These are phyloP conservation scores for Dione juno DNA, from an alignment of 2,888 invertebrate genomes.

Conservation along the genomic window DNA sequence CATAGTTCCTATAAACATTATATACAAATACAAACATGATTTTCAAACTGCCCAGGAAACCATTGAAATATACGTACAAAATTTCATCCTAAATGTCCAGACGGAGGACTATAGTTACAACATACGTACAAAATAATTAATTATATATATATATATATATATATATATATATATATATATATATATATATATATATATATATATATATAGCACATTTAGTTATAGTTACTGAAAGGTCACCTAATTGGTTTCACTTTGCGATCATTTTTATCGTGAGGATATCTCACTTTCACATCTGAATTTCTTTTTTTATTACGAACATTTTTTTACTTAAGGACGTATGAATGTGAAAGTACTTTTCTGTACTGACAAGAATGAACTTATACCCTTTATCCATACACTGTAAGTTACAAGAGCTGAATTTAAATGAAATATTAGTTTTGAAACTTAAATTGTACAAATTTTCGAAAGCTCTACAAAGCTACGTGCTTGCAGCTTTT, in stretches of 20 bases:
- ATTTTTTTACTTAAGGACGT: constrained; percentile 24
- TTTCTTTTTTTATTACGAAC: constrained; percentile 30
- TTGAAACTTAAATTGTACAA: neutral
- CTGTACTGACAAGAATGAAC: constrained; percentile 3
- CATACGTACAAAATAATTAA: no score
- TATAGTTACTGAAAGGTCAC: constrained; percentile 5
- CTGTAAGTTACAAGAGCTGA: neutral
- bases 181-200: no score
- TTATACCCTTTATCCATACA: constrained; percentile 1
- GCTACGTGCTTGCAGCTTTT: neutral
- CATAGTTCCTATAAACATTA: no score
- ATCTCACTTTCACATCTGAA: constrained; percentile 34
- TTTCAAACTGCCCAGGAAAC: no score
- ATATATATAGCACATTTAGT: neutral
- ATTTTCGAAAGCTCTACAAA: neutral
- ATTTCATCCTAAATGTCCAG: no score
- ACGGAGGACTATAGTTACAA: no score
- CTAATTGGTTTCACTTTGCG: constrained; percentile 24
- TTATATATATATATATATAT: no score
- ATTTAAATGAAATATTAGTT: neutral
- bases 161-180: no score
- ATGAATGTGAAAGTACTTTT: constrained; percentile 25
- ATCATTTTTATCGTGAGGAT: constrained; percentile 25
- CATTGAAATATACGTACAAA: no score
- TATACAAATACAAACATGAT: no score